Conservation (phyloP, 2,888 invertebrate genomes). For the Micropterix aruncella region DNA sequence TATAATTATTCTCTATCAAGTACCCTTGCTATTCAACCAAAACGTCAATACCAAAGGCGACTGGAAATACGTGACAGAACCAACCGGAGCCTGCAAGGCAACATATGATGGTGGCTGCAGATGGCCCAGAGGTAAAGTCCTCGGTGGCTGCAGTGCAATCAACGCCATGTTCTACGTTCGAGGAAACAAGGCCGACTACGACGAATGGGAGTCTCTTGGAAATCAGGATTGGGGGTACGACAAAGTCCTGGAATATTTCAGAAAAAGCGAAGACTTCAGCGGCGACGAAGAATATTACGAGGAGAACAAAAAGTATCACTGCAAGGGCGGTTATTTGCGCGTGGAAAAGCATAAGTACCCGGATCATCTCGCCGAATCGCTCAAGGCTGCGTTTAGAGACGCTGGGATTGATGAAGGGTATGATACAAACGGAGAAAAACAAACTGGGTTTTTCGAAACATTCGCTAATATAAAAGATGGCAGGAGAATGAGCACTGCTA, state of each 20-base stretch:
- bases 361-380: conserved; percentile 19
- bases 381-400: conserved; percentile 29
- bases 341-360: conserved; percentile 23
- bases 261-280: conserved; percentile 19
- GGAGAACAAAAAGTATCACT: conserved; percentile 16
- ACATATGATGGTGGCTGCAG: conserved; percentile 21
- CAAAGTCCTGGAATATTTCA: conserved; percentile 28
- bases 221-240: conserved; percentile 46
- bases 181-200: conserved; percentile 49
- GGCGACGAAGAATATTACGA: conserved; percentile 8
- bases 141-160: conserved; percentile 50
- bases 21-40: conserved; percentile 9
- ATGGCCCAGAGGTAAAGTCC: conserved; percentile 44
- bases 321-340: conserved; percentile 29
- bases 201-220: conserved; percentile 45
- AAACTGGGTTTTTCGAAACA: conserved; percentile 32
- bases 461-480: conserved; percentile 29
- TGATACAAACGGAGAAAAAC: conserved; percentile 23
- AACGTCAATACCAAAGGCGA: conserved; percentile 18
- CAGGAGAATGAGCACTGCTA: conserved; percentile 23
- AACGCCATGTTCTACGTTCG: conserved; percentile 52
- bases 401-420: conserved; percentile 23
- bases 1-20: no score
- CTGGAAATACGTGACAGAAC: conserved; percentile 31
- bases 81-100: conserved; percentile 23